A percentile compares a stretch with the other conserved stretches of the same genome.
Evolutionary conservation across 2,888 invertebrate species (phyloP).

Genomic region (Plagodis dolabraria): DNA sequence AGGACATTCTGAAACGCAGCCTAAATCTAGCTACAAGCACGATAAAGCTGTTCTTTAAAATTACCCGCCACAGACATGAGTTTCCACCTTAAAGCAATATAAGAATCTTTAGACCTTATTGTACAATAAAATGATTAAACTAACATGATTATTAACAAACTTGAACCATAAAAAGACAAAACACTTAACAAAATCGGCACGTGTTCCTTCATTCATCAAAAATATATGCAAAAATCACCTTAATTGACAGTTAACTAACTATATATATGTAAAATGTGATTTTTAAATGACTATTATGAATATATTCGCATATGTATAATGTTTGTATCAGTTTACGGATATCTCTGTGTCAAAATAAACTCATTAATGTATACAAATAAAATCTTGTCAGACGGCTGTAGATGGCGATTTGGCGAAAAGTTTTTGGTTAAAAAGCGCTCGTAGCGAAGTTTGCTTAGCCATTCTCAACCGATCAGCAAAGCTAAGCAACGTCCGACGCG

Average conservation of each 20-base stretch:
- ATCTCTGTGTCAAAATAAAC: slow-evolving; percentile 6
- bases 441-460: too few relatives aligned
- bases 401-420: too few relatives aligned
- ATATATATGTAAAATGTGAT: slow-evolving; percentile 23
- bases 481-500: too few relatives aligned
- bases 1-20: too few relatives aligned
- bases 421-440: too few relatives aligned
- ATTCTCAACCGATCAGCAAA: too few relatives aligned
- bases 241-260: slow-evolving; percentile 15
- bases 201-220: slow-evolving; percentile 14
- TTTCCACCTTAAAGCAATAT: too few relatives aligned
- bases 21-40: too few relatives aligned
- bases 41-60: too few relatives aligned
- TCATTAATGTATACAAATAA: background rate
- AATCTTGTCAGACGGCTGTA: too few relatives aligned
- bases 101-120: background rate
- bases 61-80: too few relatives aligned
- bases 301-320: slow-evolving; percentile 1
- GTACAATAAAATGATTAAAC: slow-evolving; percentile 3
- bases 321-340: slow-evolving; percentile 8
- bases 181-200: slow-evolving; percentile 2
- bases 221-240: slow-evolving; percentile 15
- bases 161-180: slow-evolving; percentile 9
- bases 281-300: slow-evolving; percentile 6
- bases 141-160: slow-evolving; percentile 17